These are phyloP conservation scores for Caradrina clavipalpis DNA, from an alignment of 2,888 invertebrate genomes.

Conservation along the genomic window DNA sequence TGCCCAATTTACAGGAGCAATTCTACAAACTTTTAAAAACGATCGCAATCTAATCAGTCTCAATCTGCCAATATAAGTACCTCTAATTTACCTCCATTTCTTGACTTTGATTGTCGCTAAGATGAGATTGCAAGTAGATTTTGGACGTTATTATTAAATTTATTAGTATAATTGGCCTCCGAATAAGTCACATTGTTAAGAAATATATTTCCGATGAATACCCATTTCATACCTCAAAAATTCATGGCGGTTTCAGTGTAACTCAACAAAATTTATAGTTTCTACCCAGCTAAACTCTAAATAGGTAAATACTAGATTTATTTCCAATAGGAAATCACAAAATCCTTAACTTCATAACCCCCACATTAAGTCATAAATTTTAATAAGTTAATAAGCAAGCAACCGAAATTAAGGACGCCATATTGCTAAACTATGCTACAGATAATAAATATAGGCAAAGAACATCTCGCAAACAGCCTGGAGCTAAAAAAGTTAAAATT, in stretches of 20 bases:
- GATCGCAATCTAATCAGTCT: too few relatives aligned
- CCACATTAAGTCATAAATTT: constrained; percentile 40
- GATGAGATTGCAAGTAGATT: too few relatives aligned
- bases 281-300: background rate
- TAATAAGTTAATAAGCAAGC: constrained; percentile 51
- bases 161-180: too few relatives aligned
- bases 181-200: too few relatives aligned
- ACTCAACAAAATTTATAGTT: background rate
- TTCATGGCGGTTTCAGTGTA: background rate
- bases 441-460: constrained; percentile 57
- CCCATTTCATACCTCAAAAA: background rate
- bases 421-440: constrained; percentile 41
- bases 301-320: constrained; percentile 1
- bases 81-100: too few relatives aligned
- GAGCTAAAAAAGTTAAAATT: constrained; percentile 65
- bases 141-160: too few relatives aligned
- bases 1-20: background rate
- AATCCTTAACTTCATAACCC: constrained; percentile 32
- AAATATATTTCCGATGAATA: background rate
- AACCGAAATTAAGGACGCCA: constrained; percentile 39
- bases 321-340: constrained; percentile 18
- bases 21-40: too few relatives aligned
- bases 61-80: too few relatives aligned
- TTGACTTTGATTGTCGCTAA: too few relatives aligned
- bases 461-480: constrained; percentile 67